Percentiles rank a stretch among this genome's conserved stretches.
phyloP scores from a whole-genome alignment of 2,888 invertebrate genomes.

The Scaptomyza parva region DNA sequence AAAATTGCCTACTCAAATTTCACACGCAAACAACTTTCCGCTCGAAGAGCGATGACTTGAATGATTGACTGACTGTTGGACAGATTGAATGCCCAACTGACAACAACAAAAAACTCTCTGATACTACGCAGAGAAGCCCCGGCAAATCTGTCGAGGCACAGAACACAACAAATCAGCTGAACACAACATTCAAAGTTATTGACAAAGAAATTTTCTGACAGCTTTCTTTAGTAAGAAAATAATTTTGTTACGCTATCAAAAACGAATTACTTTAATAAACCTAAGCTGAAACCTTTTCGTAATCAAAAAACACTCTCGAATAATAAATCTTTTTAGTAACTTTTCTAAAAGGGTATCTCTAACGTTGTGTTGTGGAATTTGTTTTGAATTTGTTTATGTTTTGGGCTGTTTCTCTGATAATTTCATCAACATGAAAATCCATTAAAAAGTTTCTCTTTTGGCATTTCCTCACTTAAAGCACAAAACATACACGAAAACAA shows the following conservation, averaged over 20 bases:
- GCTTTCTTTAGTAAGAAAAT: too few relatives aligned
- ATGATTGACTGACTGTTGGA: slow-evolving; percentile 55
- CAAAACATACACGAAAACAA: neutral
- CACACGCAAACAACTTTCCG: slow-evolving; percentile 46
- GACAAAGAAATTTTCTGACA: slow-evolving; percentile 1
- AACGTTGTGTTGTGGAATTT: neutral
- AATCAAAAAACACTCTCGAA: neutral
- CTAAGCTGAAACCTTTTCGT: neutral
- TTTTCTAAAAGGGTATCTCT: slow-evolving; percentile 19
- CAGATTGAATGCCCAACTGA: slow-evolving; percentile 57
- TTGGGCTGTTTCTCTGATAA: slow-evolving; percentile 60
- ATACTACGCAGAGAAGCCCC: slow-evolving; percentile 13
- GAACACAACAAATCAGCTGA: slow-evolving; percentile 13
- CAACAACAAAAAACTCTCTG: neutral
- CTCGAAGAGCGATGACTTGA: slow-evolving; percentile 19
- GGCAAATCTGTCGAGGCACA: slow-evolving; percentile 30
- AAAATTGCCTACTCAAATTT: slow-evolving; percentile 79
- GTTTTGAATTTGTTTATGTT: slow-evolving; percentile 7
- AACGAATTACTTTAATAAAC: neutral
- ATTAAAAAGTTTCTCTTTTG: slow-evolving; percentile 76
- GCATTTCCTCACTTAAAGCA: slow-evolving; percentile 39
- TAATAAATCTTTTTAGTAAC: neutral
- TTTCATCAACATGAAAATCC: slow-evolving; percentile 77
- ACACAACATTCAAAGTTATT: slow-evolving; percentile 18
- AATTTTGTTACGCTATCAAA: neutral